Evolutionary conservation across 2,888 invertebrate genomes (phyloP), one percentile per base, ranked within the genome.

Genomic region (Slavum lentiscoides): DNA sequence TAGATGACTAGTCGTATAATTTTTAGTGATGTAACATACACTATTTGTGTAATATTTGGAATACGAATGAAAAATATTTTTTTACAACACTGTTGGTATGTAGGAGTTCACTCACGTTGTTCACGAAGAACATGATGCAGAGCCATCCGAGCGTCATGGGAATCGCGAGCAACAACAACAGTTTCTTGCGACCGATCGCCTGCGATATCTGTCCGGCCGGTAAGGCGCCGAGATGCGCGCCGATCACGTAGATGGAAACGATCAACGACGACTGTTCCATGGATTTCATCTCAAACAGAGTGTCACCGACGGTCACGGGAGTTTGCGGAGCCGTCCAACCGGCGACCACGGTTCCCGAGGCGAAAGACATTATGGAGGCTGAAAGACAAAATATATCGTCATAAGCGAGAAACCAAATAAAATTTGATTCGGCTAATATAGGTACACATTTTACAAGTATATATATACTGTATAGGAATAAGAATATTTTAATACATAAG

Each of bases 131-230:
- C 73, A 92, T 90, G 30, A 94, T 90, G 17, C 93, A 85, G 6
- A 89, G 86, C 94, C 94, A 94, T 30, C 94, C 94, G 13, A 91
- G 30, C 0, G 89, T 89, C 85, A 93, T 93, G 0, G 94, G 93
- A 37, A 91, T 64, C 0, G 90, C 89, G 11, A 92, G 87, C 0
- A 88, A 83, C 58, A 92, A 85, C 89, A 92, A 90, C 0, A 93
- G 91, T 81, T 87, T 87, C 85, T 92, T 93, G 74, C 94, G 88
- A 21, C 94, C 94, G 82, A 93, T 88, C 0, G 88, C 83, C 85
- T 92, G 92, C 86, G 92, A 91, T 19, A 90, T 87, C 9, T 82
- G 82, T 30, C 86, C 86, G 15, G 85, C 85, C 19, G 85, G 83
- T 0, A 86, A 75, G 21, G 86, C 86, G 1, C 92, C 88, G 1